Evolutionary conservation across 64 coral and sea anemone genomes (phyloP), one percentile per base, ranked within the genome.

Genomic region (Orbicella faveolata): DNA sequence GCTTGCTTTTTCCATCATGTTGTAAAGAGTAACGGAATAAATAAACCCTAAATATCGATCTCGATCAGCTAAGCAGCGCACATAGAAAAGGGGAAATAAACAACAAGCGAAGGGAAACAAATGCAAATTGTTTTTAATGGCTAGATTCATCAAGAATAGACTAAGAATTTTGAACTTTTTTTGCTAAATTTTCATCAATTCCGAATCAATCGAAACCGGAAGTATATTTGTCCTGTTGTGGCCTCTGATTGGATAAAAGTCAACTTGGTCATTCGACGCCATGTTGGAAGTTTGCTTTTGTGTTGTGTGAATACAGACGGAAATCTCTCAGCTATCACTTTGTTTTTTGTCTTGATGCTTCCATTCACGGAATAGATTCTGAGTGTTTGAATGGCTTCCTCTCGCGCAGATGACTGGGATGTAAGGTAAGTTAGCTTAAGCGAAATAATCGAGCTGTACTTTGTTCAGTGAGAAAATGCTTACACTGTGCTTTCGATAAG

Each of bases 381-480:
- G 67, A 70, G 67, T n/a, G 61, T 83, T 66, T 67, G 12, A 52
- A 85, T 85, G 82, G 82, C 82, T 73, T 85, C 82, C 25, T 15
- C 82, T 25, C 66, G 18, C 20, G 82, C 34, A 6, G 82, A 85
- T 53, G 82, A 85, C 11, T 70, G 36, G 82, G 82, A 85, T 85
- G 63, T 54, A 16, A 85, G 82, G 82, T 85, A 73, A 18, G 82
- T 39, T 26, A 6, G 30, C 30, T 14, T 18, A 6, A 6, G 5
- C 5, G 44, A 48, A 34, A 13, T 33, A 5, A 75, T 15, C 12
- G 1, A 52, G 23, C 20, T 5, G 13, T 84, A 12, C 30, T 25
- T n/a, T 23, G 36, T 36, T 65, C n/a, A 16, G 2, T 59, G 21
- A 52, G 14, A 30, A 30, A 30, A 30, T 30, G 30, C 30, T 30